Conservation (phyloP, 2,797 vertebrate species). For the Xiphorhynchus erythropygius region DNA sequence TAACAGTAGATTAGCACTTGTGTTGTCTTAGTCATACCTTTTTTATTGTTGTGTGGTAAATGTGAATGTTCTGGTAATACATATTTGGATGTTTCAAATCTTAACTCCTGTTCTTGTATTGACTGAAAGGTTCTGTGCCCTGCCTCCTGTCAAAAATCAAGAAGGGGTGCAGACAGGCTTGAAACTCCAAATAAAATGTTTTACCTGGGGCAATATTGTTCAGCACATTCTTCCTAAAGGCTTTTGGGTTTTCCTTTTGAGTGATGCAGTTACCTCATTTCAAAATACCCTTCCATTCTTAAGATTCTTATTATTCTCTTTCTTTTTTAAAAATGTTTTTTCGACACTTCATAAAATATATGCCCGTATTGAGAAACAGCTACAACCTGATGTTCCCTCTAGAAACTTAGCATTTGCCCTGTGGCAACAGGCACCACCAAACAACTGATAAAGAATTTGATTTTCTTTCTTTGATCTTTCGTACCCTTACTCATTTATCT, state of each 20-base stretch:
- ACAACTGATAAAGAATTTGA: background rate
- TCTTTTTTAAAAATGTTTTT: background rate
- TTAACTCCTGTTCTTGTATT: background rate
- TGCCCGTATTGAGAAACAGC: background rate
- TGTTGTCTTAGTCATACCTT: background rate
- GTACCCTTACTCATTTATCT: background rate
- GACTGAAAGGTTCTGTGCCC: background rate
- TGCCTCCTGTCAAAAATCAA: background rate
- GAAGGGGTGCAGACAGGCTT: background rate
- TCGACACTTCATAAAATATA: background rate
- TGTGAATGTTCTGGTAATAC: background rate
- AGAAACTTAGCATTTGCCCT: background rate
- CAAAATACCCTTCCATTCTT: conserved; percentile 13
- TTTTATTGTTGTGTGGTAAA: background rate
- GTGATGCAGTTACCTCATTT: conserved; percentile 32
- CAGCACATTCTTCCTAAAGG: conserved; percentile 29
- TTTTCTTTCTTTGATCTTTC: background rate
- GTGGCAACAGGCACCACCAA: background rate
- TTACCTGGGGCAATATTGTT: background rate
- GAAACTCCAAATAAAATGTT: conserved; percentile 15
- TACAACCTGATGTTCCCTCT: background rate
- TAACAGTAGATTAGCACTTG: background rate
- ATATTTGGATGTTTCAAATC: background rate
- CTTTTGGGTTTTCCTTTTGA: conserved; percentile 8
- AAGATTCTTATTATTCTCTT: background rate